A percentile compares a stretch with the other conserved stretches of the same genome.
Conservation (phyloP, 2,797 vertebrate genomes). For the Semaprochilodus insignis region DNA sequence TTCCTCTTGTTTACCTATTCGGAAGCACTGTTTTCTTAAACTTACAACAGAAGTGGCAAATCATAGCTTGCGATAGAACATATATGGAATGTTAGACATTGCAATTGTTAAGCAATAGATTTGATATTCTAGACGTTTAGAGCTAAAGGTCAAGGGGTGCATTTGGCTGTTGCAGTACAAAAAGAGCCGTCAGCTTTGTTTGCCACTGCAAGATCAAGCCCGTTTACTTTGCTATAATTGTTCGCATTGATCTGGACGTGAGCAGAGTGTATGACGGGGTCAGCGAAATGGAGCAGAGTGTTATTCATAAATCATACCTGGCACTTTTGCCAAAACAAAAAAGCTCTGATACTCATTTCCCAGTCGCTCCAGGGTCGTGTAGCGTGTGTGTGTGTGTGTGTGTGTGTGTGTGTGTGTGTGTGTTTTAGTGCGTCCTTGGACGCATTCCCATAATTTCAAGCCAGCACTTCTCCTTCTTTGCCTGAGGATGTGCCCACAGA, state of each 20-base stretch:
- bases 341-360: neutral
- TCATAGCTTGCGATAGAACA: constrained; percentile 1
- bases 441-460: constrained; percentile 1
- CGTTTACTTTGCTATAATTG: constrained; percentile 10
- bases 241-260: constrained; percentile 31
- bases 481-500: constrained; percentile 13
- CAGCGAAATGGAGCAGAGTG: constrained; percentile 20
- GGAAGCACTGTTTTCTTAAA: constrained; percentile 26
- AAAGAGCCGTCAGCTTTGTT: neutral
- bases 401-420: constrained; percentile 25
- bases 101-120: neutral
- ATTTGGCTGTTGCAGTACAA: constrained; percentile 8
- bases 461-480: neutral
- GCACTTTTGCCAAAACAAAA: constrained; percentile 21
- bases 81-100: neutral
- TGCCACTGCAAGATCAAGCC: neutral
- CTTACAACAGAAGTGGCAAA: neutral
- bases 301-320: constrained; percentile 32
- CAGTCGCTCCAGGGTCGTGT: neutral
- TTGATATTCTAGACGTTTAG: neutral
- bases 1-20: constrained; percentile 33
- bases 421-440: neutral
- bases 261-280: constrained; percentile 5
- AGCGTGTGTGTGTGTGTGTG: constrained; percentile 2
- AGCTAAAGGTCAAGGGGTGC: neutral